Evolutionary conservation across 2,113 vertebrate species (phyloP), one percentile per base, ranked within the genome.

Genomic region (Aphelocoma coerulescens): DNA sequence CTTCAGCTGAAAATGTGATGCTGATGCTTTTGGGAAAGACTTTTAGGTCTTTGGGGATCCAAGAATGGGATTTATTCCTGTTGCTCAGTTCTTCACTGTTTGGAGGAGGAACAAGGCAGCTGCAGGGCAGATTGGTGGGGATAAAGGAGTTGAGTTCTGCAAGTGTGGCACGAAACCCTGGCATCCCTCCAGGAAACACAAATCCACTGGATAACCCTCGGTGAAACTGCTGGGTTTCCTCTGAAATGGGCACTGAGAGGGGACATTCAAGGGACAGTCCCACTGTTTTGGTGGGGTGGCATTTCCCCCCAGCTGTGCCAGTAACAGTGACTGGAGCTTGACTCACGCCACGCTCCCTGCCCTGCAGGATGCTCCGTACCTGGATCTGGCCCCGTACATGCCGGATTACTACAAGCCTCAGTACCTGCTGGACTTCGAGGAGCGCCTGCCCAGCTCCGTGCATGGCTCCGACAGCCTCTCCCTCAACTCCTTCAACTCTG

Each of bases 341-440:
- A 33, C 23, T 35, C 6, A 7, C 11, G 39, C 65, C 20, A 0
- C 9, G 2, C 32, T 58, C 20, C 37, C 51, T 30, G 91, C 28
- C 63, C 86, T 65, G 26, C 97, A 99, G 99, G 99, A 99, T 2
- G 99, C 98, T 55, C 99, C 99, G 2, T 99, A 99, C 92, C 95
- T 99, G 94, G 99, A 99, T 28, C 97, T 99, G 97, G 99, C 99
- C 18, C 99, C 99, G 0, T 99, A 99, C 98, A 99, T 99, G 99
- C 99, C 99, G 0, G 99, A 99, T 55, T 99, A 99, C 97, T 99
- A 99, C 97, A 99, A 99, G 90, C 99, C 99, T 20, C 99, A 99
- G 63, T 98, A 99, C 97, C 98, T 99, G 89, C 96, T 99, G 89
- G 99, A 99, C 97, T 99, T 99, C 28, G 99, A 99, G 92, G 99